A percentile compares a stretch with the other conserved stretches of the same genome.
These are phyloP conservation scores for Amblyopsis rosae DNA, from an alignment of 2,113 vertebrate species.

Conservation along the genomic window DNA sequence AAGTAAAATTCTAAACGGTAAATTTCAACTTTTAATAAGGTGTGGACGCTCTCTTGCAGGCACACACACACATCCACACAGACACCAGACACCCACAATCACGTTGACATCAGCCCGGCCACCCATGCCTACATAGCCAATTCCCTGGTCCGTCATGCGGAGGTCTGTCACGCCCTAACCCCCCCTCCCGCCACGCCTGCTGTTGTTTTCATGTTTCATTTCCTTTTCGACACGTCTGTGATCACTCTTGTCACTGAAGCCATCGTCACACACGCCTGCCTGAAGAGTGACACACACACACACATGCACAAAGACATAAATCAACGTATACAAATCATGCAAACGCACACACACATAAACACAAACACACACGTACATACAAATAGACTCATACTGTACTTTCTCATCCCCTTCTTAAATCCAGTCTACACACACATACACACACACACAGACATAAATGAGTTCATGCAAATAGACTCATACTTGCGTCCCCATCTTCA, in stretches of 20 bases:
- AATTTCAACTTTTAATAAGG: too few relatives aligned
- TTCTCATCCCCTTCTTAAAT: too few relatives aligned
- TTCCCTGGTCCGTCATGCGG: neutral
- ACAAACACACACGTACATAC: constrained; percentile 9
- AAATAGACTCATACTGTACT: constrained; percentile 1
- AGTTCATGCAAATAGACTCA: constrained; percentile 11
- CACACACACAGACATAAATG: constrained; percentile 38
- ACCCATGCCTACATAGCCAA: constrained; percentile 54
- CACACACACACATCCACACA: constrained; percentile 2
- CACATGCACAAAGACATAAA: constrained; percentile 18
- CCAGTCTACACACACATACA: constrained; percentile 6
- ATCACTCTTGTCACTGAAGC: constrained; percentile 59
- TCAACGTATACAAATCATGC: constrained; percentile 16
- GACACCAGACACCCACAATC: constrained; percentile 28
- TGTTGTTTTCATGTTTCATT: constrained; percentile 74
- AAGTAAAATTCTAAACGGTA: too few relatives aligned
- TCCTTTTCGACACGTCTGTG: constrained; percentile 50
- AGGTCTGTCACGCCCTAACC: constrained; percentile 32
- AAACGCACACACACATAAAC: constrained; percentile 9
- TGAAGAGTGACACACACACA: constrained; percentile 48
- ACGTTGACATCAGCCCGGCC: too few relatives aligned
- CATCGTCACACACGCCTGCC: constrained; percentile 50
- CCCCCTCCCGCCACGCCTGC: constrained; percentile 11
- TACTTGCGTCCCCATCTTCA: constrained; percentile 3
- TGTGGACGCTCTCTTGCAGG: too few relatives aligned